These are phyloP conservation scores for Pholis gunnellus DNA, from an alignment of 2,113 vertebrate species.

Conservation along the genomic window DNA sequence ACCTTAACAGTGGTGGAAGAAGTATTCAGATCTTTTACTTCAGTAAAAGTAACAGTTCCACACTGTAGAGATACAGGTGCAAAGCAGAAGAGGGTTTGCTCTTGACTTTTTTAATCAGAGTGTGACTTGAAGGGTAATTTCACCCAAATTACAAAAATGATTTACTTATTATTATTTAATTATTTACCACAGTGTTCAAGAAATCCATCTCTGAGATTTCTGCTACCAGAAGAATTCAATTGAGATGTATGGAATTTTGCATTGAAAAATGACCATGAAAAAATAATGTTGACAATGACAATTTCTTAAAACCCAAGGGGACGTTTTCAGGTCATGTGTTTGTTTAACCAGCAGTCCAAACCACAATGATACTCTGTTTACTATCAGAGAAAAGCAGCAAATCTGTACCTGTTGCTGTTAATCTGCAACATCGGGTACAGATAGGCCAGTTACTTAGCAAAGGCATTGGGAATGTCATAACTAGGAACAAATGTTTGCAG, in stretches of 20 bases:
- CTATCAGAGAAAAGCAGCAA: neutral
- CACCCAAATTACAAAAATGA: neutral
- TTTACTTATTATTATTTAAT: too few relatives aligned
- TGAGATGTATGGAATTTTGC: neutral
- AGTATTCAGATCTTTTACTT: constrained; percentile 1
- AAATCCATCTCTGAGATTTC: neutral
- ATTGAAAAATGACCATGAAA: neutral
- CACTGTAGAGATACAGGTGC: neutral
- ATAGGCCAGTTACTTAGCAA: constrained; percentile 4
- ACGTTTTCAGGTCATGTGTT: neutral
- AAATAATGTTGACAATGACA: neutral
- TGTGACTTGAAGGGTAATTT: neutral
- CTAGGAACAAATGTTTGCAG: constrained; percentile 67
- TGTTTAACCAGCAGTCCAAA: neutral
- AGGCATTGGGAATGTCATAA: constrained; percentile 37
- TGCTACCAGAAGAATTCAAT: neutral
- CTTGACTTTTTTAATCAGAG: neutral
- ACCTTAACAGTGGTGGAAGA: neutral
- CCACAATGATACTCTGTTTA: neutral
- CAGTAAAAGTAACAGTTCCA: neutral
- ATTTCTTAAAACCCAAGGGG: neutral
- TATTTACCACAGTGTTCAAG: neutral
- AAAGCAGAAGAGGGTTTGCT: neutral
- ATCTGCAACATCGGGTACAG: constrained; percentile 39
- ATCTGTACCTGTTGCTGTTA: neutral